Conservation (phyloP, 2,888 invertebrate species). For the Neria commutata region DNA sequence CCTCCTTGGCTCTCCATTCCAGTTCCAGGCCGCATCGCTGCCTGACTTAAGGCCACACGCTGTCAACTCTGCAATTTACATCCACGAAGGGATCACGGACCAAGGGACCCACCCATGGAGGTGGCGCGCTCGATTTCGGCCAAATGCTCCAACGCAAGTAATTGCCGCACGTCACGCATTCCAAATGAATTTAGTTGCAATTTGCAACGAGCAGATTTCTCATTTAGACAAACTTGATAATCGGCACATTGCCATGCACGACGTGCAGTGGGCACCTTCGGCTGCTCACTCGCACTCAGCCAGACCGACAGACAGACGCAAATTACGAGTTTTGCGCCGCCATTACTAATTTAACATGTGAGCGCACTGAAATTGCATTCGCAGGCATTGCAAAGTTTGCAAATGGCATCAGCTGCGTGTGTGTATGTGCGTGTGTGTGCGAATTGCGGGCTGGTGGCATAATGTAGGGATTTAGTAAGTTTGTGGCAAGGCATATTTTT, state of each 20-base stretch:
- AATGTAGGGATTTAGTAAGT: too few relatives aligned
- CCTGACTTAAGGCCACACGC: too few relatives aligned
- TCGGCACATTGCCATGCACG: slow-evolving; percentile 5
- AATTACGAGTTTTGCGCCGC: slow-evolving; percentile 17
- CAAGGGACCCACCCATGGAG: neutral
- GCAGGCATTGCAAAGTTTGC: neutral
- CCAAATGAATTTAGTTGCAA: slow-evolving; percentile 25
- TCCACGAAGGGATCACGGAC: neutral
- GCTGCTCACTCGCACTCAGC: neutral
- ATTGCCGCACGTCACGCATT: neutral
- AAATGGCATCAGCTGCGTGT: neutral
- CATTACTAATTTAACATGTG: slow-evolving; percentile 22
- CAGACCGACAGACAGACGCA: neutral
- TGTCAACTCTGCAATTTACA: neutral
- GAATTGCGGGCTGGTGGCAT: too few relatives aligned
- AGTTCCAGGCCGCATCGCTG: too few relatives aligned
- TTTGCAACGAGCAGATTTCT: slow-evolving; percentile 25
- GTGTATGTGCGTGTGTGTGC: neutral
- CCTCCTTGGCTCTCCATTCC: too few relatives aligned
- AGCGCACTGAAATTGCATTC: slow-evolving; percentile 13
- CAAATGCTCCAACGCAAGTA: neutral
- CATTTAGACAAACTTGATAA: slow-evolving; percentile 26
- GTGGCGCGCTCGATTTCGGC: too few relatives aligned
- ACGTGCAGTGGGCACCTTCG: slow-evolving; percentile 12
- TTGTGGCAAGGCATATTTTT: too few relatives aligned